Evolutionary conservation across 2,113 vertebrate genomes (phyloP).

Genomic region (Callithrix jacchus): DNA sequence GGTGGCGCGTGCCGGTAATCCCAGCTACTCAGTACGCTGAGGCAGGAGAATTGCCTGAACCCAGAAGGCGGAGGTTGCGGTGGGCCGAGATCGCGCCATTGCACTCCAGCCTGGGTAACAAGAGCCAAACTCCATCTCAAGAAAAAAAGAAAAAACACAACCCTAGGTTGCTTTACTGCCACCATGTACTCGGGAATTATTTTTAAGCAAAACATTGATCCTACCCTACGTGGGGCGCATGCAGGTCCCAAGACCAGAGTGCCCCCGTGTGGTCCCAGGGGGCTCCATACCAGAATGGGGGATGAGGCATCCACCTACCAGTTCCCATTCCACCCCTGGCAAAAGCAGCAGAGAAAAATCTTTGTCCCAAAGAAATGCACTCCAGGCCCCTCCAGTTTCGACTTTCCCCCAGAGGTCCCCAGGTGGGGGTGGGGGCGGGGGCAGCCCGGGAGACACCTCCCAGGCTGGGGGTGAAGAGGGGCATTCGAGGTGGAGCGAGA

Average conservation of each 20-base stretch:
- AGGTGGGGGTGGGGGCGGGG: not conserved
- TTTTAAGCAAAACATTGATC: slow-evolving; percentile 48
- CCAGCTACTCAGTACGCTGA: no score
- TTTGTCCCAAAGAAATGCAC: not conserved
- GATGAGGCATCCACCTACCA: slow-evolving; percentile 56
- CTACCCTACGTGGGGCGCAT: not conserved
- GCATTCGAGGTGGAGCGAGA: not conserved
- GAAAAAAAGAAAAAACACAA: not conserved
- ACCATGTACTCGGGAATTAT: slow-evolving; percentile 40
- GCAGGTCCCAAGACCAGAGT: not conserved
- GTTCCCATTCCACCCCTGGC: not conserved
- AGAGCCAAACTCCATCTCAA: no score
- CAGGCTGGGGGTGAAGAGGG: not conserved
- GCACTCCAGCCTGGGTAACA: no score
- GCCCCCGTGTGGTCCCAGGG: not conserved
- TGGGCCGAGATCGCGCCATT: no score
- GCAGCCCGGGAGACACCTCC: not conserved
- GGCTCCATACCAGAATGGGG: not conserved
- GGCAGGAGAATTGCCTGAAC: no score
- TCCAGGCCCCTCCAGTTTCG: slow-evolving; percentile 56
- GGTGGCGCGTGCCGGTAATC: no score
- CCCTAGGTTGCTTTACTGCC: not conserved
- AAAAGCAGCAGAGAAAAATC: not conserved
- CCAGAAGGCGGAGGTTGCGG: no score
- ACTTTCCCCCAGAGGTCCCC: slow-evolving; percentile 14